These are phyloP conservation scores for Cephus sareptanus DNA, from an alignment of 2,888 invertebrate species.

Conservation along the genomic window DNA sequence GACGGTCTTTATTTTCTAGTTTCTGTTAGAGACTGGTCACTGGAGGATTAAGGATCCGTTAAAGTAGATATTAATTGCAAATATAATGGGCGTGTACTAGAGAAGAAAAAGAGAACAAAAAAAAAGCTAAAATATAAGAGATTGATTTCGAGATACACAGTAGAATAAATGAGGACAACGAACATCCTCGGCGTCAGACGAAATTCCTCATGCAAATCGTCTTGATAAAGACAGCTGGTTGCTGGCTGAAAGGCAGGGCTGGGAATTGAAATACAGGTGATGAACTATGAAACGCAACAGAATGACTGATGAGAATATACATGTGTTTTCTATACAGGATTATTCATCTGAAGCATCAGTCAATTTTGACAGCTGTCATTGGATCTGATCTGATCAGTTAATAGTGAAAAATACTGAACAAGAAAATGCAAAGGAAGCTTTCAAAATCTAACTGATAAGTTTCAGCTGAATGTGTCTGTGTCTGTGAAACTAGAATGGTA, in stretches of 20 bases:
- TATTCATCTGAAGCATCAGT: background rate
- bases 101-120: background rate
- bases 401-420: background rate
- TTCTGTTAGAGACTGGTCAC: background rate
- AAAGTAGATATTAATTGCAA: conserved; percentile 9
- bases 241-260: background rate
- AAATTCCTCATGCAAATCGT: background rate
- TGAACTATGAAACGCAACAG: background rate
- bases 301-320: background rate
- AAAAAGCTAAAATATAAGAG: background rate
- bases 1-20: background rate
- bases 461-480: background rate
- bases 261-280: background rate
- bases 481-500: background rate
- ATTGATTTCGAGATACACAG: conserved; percentile 18
- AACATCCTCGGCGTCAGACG: conserved; percentile 8
- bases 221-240: background rate
- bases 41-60: background rate
- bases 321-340: background rate
- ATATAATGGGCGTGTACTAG: background rate
- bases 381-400: background rate
- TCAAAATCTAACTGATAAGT: background rate
- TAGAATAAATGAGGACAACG: conserved; percentile 13
- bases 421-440: background rate
- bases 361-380: background rate